Conservation (phyloP, 1,140 invertebrate genomes). For the Scaptodrosophila lebanonensis region DNA sequence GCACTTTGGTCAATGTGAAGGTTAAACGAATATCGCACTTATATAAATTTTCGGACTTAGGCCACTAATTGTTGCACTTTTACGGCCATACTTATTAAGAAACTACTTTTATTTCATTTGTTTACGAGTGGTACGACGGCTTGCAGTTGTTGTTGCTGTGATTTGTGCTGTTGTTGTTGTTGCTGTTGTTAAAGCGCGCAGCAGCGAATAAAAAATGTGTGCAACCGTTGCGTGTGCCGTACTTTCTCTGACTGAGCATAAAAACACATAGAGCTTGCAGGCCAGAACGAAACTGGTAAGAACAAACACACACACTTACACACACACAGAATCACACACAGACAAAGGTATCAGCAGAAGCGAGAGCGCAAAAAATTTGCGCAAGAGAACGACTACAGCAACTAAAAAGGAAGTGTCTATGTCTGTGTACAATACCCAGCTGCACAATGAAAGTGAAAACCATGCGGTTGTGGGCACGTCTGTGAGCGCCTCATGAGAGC, state of each 20-base stretch:
- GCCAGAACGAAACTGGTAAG: conserved; percentile 36
- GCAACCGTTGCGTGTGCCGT: conserved; percentile 63
- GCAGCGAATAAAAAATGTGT: conserved; percentile 25
- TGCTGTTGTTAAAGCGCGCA: conserved; percentile 28
- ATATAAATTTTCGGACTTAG: conserved; percentile 25
- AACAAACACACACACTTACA: no score
- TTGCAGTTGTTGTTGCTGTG: conserved; percentile 3
- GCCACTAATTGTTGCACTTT: conserved; percentile 17
- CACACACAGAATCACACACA: conserved; percentile 11
- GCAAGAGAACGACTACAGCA: conserved; percentile 11
- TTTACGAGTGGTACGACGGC: conserved; percentile 13
- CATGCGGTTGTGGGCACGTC: conserved; percentile 48
- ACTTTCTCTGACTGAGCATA: conserved; percentile 66
- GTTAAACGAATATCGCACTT: conserved; percentile 37
- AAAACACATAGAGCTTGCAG: conserved; percentile 42
- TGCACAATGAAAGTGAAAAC: conserved; percentile 74
- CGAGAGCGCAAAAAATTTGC: conserved; percentile 19
- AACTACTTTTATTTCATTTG: conserved; percentile 10
- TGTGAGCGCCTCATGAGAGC: conserved; percentile 11
- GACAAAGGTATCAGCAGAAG: conserved; percentile 5
- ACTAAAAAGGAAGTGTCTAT: conserved; percentile 1
- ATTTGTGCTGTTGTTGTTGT: conserved; percentile 28
- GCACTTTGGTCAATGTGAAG: conserved; percentile 41
- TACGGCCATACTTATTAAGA: not conserved
- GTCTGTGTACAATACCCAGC: conserved; percentile 35